Percentiles rank a stretch among this genome's conserved stretches.
Evolutionary conservation across 2,797 vertebrate genomes (phyloP).

Genomic region (Epinephelus malabaricus): DNA sequence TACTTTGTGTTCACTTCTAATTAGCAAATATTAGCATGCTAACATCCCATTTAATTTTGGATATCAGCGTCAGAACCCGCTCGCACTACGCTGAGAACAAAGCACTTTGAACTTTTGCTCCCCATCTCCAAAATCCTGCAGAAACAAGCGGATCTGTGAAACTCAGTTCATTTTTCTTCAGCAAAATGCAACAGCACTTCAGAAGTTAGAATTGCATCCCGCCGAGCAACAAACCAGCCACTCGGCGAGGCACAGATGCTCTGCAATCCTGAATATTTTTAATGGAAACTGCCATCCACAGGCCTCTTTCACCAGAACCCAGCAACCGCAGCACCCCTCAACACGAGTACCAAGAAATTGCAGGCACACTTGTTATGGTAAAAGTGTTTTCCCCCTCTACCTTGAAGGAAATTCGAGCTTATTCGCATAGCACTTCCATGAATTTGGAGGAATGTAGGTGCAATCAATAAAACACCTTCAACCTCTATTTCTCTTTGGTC

Average conservation of each 20-base stretch:
- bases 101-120: not conserved
- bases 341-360: not conserved
- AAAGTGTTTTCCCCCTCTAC: not conserved
- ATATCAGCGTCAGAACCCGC: not conserved
- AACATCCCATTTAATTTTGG: not conserved
- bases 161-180: constrained; percentile 6
- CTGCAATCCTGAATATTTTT: not conserved
- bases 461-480: constrained; percentile 37
- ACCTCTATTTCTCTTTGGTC: constrained; percentile 3
- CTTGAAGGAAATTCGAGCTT: constrained; percentile 14
- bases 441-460: not conserved
- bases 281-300: constrained; percentile 9
- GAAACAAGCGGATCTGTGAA: not conserved
- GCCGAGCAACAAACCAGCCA: not conserved
- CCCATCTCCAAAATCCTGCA: not conserved
- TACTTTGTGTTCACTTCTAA: not conserved
- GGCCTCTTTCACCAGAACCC: not conserved
- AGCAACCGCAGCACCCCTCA: not conserved
- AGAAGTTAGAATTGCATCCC: constrained; percentile 12
- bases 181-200: constrained; percentile 27
- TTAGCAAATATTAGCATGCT: not conserved
- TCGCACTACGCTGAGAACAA: not conserved
- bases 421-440: not conserved
- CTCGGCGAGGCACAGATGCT: not conserved
- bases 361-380: not conserved